phyloP scores from a whole-genome alignment of 2,888 invertebrate species.

The Cantharis rustica region DNA sequence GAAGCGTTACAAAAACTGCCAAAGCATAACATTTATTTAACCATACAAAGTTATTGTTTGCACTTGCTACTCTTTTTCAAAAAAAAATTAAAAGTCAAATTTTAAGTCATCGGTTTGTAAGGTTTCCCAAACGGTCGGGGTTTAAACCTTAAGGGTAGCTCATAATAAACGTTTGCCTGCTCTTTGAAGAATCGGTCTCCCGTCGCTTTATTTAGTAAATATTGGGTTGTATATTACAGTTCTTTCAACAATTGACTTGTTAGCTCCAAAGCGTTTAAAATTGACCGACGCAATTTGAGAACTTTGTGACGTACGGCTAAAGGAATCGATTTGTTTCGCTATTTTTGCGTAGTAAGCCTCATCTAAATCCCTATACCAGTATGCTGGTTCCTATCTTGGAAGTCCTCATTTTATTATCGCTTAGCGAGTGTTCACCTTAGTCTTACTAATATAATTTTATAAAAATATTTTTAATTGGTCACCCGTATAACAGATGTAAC shows the following conservation, averaged over 20 bases:
- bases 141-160: not conserved
- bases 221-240: not conserved
- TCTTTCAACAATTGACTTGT: not conserved
- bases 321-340: not conserved
- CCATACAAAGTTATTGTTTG: not conserved
- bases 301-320: not conserved
- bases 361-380: conserved; percentile 10
- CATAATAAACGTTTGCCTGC: not conserved
- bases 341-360: not conserved
- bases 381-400: conserved; percentile 27
- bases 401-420: conserved; percentile 28
- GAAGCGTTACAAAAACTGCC: not conserved
- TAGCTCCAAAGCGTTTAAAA: not conserved
- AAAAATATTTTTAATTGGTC: not conserved
- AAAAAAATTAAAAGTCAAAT: not conserved
- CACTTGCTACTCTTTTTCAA: not conserved
- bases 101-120: not conserved
- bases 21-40: not conserved
- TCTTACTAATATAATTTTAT: not conserved
- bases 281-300: not conserved
- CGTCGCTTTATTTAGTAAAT: conserved; percentile 1
- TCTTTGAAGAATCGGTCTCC: not conserved
- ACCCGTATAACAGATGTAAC: not conserved
- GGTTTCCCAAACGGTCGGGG: not conserved
- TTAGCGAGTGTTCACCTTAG: conserved; percentile 22